phyloP scores from a whole-genome alignment of 2,113 vertebrate species.

The Myxocyprinus asiaticus region DNA sequence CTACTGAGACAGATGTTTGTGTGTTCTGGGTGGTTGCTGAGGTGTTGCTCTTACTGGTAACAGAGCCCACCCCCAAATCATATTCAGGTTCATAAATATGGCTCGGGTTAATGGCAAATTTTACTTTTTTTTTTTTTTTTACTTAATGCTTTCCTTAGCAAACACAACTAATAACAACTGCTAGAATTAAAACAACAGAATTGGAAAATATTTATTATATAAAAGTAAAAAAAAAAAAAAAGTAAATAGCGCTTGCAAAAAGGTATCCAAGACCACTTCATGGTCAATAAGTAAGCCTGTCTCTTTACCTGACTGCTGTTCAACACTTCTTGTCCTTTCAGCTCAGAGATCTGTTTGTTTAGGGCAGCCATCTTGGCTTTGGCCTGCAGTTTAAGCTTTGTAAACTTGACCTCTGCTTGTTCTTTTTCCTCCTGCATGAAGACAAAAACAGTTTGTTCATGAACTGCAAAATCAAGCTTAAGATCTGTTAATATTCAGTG shows the following conservation, averaged over 20 bases:
- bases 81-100: too few relatives aligned
- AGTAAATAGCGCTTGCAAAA: not conserved
- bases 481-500: not conserved
- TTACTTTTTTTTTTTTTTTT: too few relatives aligned
- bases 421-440: constrained; percentile 82
- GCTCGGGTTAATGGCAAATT: too few relatives aligned
- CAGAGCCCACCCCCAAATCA: too few relatives aligned
- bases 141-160: too few relatives aligned
- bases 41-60: too few relatives aligned
- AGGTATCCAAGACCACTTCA: not conserved
- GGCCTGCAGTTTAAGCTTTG: constrained; percentile 91
- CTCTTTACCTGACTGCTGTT: constrained; percentile 59
- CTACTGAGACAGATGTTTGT: too few relatives aligned
- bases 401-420: constrained; percentile 83
- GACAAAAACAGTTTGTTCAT: not conserved
- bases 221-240: too few relatives aligned
- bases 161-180: too few relatives aligned
- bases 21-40: too few relatives aligned
- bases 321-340: constrained; percentile 74
- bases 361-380: constrained; percentile 87
- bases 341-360: constrained; percentile 85
- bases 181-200: too few relatives aligned
- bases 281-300: not conserved
- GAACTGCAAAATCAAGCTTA: not conserved
- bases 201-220: too few relatives aligned